These are phyloP conservation scores for Clarias batrachus DNA, from an alignment of 2,113 vertebrate genomes.

Conservation along the genomic window DNA sequence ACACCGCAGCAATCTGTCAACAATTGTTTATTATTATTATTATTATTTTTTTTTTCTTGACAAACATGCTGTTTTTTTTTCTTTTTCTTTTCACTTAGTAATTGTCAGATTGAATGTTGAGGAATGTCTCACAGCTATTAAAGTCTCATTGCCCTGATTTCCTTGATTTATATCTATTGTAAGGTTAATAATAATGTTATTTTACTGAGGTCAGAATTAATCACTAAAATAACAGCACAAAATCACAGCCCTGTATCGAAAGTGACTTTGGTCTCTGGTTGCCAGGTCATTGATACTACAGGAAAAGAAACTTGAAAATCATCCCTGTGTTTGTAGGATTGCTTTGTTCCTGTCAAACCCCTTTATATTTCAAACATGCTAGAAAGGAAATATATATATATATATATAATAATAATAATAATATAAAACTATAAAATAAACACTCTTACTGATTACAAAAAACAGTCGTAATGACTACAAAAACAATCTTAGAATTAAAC, in stretches of 20 bases:
- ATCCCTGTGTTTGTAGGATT: constrained; percentile 69
- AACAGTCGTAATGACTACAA: neutral
- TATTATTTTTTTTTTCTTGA: neutral
- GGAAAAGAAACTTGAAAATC: constrained; percentile 61
- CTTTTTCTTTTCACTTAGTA: neutral
- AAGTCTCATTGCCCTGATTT: no score
- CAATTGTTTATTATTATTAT: neutral
- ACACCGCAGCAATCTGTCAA: neutral
- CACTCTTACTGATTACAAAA: neutral
- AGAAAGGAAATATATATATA: no score
- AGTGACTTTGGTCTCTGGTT: constrained; percentile 62
- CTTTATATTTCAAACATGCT: constrained; percentile 65
- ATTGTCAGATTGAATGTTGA: neutral
- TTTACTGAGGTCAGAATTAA: no score
- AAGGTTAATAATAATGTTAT: no score
- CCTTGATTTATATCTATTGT: no score
- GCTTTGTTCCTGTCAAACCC: constrained; percentile 60
- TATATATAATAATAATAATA: no score
- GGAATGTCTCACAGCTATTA: neutral
- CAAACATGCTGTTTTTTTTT: neutral
- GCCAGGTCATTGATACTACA: constrained; percentile 77
- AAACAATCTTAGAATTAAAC: neutral
- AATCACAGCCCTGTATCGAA: constrained; percentile 58
- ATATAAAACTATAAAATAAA: no score
- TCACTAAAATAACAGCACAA: neutral